Evolutionary conservation across 2,113 vertebrate species (phyloP).

Genomic region (Stictonetta naevosa): DNA sequence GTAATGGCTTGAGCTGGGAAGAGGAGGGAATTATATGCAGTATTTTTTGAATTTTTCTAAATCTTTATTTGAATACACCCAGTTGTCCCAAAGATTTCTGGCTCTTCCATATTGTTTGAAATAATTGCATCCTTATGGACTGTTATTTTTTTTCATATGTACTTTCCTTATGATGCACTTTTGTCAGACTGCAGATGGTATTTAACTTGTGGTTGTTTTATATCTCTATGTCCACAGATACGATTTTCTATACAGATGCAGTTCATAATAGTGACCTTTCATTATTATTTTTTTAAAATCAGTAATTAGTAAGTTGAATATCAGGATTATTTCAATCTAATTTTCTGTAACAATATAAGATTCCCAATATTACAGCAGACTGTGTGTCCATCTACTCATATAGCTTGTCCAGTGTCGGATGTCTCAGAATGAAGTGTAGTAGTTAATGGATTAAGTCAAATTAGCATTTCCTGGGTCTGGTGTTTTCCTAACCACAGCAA

Average conservation of each 20-base stretch:
- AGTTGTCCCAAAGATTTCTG: not conserved
- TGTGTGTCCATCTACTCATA: not conserved
- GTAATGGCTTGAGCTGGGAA: not conserved
- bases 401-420: not conserved
- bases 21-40: rapidly evolving
- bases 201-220: not conserved
- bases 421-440: not conserved
- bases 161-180: not conserved
- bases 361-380: not conserved
- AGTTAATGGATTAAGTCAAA: not conserved
- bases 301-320: not conserved
- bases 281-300: not conserved
- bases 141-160: not conserved
- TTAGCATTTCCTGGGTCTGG: not conserved
- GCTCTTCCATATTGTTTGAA: rapidly evolving
- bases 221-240: not conserved
- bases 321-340: not conserved
- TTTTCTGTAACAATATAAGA: not conserved
- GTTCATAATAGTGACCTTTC: not conserved
- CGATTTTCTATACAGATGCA: not conserved
- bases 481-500: not conserved
- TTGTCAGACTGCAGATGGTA: not conserved
- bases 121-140: not conserved
- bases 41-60: not conserved
- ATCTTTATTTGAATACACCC: not conserved